These are phyloP conservation scores for Thomomys bottae DNA, from an alignment of 2,113 vertebrate genomes.

Conservation along the genomic window DNA sequence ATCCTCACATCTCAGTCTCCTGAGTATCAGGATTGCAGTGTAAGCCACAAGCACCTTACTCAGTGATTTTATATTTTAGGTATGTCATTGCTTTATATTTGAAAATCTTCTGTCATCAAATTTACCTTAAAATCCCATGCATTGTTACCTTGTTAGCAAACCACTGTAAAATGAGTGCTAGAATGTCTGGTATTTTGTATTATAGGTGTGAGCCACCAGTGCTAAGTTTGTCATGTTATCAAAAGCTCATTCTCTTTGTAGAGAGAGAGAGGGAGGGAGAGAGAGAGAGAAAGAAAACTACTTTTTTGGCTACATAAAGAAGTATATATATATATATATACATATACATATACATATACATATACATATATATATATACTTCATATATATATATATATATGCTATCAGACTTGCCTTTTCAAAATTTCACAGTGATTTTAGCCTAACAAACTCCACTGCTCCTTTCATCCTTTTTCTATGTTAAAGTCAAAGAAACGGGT, in stretches of 20 bases:
- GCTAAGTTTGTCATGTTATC: neutral
- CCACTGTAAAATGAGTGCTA: conserved; percentile 71
- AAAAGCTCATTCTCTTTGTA: neutral
- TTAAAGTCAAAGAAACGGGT: neutral
- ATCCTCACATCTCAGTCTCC: no score
- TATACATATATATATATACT: no score
- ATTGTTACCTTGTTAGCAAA: conserved; percentile 74
- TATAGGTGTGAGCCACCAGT: no score
- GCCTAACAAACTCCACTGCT: neutral
- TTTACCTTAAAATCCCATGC: conserved; percentile 76
- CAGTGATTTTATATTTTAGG: conserved; percentile 10
- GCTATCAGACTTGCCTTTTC: neutral
- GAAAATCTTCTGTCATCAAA: conserved; percentile 75
- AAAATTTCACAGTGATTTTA: neutral
- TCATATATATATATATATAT: no score
- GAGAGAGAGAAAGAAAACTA: neutral
- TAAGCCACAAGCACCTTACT: neutral
- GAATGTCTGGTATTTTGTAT: conserved; percentile 58
- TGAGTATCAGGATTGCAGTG: no score
- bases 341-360: no score
- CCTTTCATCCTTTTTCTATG: neutral
- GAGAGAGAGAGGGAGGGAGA: neutral
- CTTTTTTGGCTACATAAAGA: neutral
- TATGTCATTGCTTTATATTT: conserved; percentile 60
- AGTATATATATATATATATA: neutral